Percentiles rank a stretch among this genome's conserved stretches.
phyloP scores from a whole-genome alignment of 37 sponge, comb jelly and placozoan genomes.

The Chondrosia reniformis region DNA sequence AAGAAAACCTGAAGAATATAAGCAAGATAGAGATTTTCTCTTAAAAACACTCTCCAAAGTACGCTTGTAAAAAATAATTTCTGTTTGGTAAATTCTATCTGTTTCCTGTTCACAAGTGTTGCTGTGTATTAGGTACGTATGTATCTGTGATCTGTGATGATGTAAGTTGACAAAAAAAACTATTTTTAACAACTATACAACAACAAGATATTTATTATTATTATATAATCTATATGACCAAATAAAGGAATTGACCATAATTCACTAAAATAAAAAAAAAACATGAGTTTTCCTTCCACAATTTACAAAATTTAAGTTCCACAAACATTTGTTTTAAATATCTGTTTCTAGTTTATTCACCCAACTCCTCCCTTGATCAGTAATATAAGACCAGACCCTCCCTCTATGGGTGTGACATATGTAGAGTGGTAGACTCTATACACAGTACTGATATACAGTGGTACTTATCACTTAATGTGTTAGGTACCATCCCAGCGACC shows the following conservation, averaged over 20 bases:
- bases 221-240: no score
- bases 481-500: constrained; percentile 37
- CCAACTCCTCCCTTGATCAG: not conserved
- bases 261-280: no score
- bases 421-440: no score
- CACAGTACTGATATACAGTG: no score
- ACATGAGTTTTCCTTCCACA: no score
- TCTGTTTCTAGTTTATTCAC: no score
- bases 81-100: not conserved
- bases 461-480: not conserved
- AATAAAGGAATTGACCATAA: no score
- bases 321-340: no score
- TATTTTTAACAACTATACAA: no score
- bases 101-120: not conserved
- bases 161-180: no score
- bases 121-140: not conserved
- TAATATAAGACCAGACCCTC: not conserved
- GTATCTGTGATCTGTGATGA: not conserved
- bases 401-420: not conserved
- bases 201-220: no score
- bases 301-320: no score
- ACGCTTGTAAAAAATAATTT: not conserved
- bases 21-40: constrained; percentile 40
- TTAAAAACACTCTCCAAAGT: constrained; percentile 22
- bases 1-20: constrained; percentile 51